Base-by-base conservation (phyloP, 2,797 vertebrate species). In the Novumbra hubbsi region DNA sequence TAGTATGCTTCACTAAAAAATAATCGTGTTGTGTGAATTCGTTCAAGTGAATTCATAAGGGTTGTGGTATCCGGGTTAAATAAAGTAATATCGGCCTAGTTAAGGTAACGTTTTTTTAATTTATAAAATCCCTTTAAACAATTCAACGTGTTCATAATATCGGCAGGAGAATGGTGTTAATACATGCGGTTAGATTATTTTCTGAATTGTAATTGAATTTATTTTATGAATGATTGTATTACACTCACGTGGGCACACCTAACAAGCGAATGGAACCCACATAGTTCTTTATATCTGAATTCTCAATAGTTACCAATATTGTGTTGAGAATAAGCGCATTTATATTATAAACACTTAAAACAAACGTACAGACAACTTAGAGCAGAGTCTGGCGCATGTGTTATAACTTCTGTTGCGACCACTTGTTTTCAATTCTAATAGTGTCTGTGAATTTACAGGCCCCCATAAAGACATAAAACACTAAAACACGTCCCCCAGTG, bases 371-470 rank as follows among this genome's bases (percentile, higher is more conserved):
- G 55, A 3, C 2, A n/a, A n/a, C 19, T 60, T 24, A 12, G 21
- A 27, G 55, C 55, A 81, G 72, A 75, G 75, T 64, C 72, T 66
- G 71, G 68, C 78, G 71, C 84, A 86, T 88, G 88, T 90, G 85
- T 88, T 87, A 86, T 80, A 86, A 83, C 85, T 81, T 87, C 87
- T 87, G 86, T 81, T 84, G 81, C 78, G 27, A 64, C 32, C 76
- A 83, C 81, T 83, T 89, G 85, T 84, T 91, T 90, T 88, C 88
- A 80, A 88, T 14, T 80, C 85, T 78, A 76, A 73, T 81, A 83
- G 88, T 89, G 85, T 87, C 88, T 87, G 78, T 75, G 84, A 84
- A 84, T 91, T 90, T 90, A 90, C 86, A 91, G 84, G 85, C 85
- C 87, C 86, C 88, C 88, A 89, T 88, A 91, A 89, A 72, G 87